A percentile compares a stretch with the other conserved stretches of the same genome.
These are phyloP conservation scores for Brachionus manjavacas DNA, from an alignment of 1,140 invertebrate genomes.

Conservation along the genomic window DNA sequence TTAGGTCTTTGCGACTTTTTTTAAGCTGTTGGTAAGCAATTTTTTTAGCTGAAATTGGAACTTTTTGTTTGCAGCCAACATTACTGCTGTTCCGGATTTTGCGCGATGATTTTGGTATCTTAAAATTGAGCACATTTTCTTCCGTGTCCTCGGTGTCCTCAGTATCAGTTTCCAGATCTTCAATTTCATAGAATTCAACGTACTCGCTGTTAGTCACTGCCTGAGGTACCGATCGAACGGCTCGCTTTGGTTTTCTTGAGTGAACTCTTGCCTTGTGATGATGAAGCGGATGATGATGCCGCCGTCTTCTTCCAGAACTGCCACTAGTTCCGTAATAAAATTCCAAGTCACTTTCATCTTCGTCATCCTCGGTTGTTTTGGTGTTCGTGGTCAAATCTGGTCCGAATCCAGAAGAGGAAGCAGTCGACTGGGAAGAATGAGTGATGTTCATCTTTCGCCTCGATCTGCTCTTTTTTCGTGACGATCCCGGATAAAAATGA, in stretches of 20 bases:
- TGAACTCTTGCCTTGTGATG: background rate
- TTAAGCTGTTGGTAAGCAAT: background rate
- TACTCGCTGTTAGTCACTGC: background rate
- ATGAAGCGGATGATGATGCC: background rate
- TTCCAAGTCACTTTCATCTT: conserved; percentile 17
- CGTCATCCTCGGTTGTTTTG: conserved; percentile 22
- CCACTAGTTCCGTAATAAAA: conserved; percentile 9
- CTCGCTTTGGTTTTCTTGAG: background rate
- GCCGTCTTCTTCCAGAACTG: background rate
- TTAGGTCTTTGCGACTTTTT: background rate
- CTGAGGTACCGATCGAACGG: background rate
- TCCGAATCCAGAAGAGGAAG: conserved; percentile 14
- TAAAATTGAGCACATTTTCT: background rate
- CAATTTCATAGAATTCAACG: conserved; percentile 13
- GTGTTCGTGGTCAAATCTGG: conserved; percentile 11
- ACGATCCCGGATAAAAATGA: background rate
- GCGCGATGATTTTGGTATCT: background rate
- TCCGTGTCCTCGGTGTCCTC: conserved; percentile 40
- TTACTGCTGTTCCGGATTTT: background rate
- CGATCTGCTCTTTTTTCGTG: conserved; percentile 1
- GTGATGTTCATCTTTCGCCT: background rate
- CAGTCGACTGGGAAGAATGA: conserved; percentile 10
- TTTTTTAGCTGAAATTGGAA: background rate
- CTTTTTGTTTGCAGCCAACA: background rate
- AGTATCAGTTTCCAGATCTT: conserved; percentile 9